These are phyloP conservation scores for Xenopus tropicalis DNA, from an alignment of 2,113 vertebrate species.

Conservation along the genomic window DNA sequence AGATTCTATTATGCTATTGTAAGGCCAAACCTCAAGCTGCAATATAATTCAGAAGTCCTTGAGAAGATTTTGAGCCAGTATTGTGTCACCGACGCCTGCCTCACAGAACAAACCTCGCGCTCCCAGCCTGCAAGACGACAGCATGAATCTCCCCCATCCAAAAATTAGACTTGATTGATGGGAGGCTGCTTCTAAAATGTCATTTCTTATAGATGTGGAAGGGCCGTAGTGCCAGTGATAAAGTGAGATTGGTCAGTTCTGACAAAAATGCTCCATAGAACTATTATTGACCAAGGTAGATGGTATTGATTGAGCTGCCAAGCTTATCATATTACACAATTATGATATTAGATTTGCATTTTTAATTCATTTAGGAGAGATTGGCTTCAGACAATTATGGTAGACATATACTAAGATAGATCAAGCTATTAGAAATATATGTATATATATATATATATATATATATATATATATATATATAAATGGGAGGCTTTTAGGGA, in stretches of 20 bases:
- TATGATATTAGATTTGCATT: constrained; percentile 86
- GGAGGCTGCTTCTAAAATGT: constrained; percentile 62
- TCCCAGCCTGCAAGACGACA: constrained; percentile 50
- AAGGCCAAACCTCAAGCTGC: constrained; percentile 39
- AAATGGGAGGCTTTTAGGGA: constrained; percentile 54
- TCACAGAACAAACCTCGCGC: constrained; percentile 42
- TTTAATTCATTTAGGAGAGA: constrained; percentile 84
- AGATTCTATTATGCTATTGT: constrained; percentile 50
- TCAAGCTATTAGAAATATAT: constrained; percentile 52
- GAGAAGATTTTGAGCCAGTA: constrained; percentile 32
- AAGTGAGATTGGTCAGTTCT: constrained; percentile 72
- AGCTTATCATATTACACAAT: constrained; percentile 76
- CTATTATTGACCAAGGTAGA: constrained; percentile 64
- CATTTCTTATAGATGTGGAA: constrained; percentile 60
- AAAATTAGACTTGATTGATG: constrained; percentile 63
- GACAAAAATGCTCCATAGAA: constrained; percentile 60
- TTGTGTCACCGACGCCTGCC: constrained; percentile 43
- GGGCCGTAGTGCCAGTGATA: constrained; percentile 69
- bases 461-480: no score
- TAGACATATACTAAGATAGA: constrained; percentile 62
- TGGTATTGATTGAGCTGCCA: constrained; percentile 77
- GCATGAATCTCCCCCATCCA: constrained; percentile 52
- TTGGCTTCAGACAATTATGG: constrained; percentile 64
- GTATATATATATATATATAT: no score
- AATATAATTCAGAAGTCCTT: constrained; percentile 37